Evolutionary conservation across 2,113 vertebrate genomes (phyloP).

Genomic region (Marmota flaviventris): DNA sequence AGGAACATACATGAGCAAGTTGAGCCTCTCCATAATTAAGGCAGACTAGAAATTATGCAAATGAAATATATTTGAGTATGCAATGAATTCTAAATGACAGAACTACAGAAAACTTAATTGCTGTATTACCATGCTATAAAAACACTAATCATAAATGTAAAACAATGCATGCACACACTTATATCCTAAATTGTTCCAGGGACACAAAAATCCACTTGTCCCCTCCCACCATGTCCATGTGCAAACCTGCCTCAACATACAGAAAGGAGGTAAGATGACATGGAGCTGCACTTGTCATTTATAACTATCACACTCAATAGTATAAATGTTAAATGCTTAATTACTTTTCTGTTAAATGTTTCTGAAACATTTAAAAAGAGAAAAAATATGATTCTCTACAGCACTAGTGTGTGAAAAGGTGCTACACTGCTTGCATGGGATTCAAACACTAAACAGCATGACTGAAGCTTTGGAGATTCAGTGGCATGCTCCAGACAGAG

Average conservation of each 20-base stretch:
- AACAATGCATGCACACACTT: slow-evolving; percentile 42
- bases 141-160: slow-evolving; percentile 78
- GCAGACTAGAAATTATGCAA: slow-evolving; percentile 81
- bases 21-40: slow-evolving; percentile 72
- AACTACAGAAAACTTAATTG: slow-evolving; percentile 77
- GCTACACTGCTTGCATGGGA: neutral
- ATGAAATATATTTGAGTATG: slow-evolving; percentile 69
- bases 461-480: too few species aligned
- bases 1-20: slow-evolving; percentile 27
- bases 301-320: neutral
- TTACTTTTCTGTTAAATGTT: neutral
- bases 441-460: fast-evolving
- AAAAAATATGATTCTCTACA: neutral
- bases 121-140: slow-evolving; percentile 78
- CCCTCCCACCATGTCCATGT: neutral
- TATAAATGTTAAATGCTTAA: neutral
- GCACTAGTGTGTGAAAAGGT: neutral
- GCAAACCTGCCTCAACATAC: fast-evolving
- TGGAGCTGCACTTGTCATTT: fast-evolving
- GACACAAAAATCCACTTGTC: neutral
- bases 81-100: slow-evolving; percentile 79
- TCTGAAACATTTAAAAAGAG: neutral
- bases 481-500: neutral
- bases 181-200: neutral
- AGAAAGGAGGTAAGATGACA: fast-evolving